Evolutionary conservation across 2,113 vertebrate genomes (phyloP), one percentile per base, ranked within the genome.

Genomic region (Meleagris gallopavo): DNA sequence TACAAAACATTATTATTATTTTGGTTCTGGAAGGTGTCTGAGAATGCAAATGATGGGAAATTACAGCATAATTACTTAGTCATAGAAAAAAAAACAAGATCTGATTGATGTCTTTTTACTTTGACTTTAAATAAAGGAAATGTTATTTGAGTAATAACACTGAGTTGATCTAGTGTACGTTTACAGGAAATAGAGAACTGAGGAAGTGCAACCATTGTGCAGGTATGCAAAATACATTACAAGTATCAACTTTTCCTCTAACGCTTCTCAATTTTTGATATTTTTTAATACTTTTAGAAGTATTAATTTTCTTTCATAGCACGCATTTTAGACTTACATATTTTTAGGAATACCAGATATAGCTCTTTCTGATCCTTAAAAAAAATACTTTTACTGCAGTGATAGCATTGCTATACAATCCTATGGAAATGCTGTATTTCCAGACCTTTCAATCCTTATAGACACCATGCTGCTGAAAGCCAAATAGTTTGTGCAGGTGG

Each of bases 341-440:
- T 76, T 19, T 57, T 11, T 29, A 25, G 7, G 50, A 73, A 27
- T 4, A 43, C 48, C 14, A 69, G 25, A 7, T 75, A 10, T 0
- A 50, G 32, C 8, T 82, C 22, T 64, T 38, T 40, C 8, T 30
- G 7, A 61, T 13, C 43, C 6, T 24, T 34, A 11, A 40, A 40
- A 40, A 62, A 40, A 38, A 6, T 0, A 10, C 10, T 27, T 50
- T 50, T 2, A 21, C 32, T 61, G 40, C 67, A 64, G 48, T 54
- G 27, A 21, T 41, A 16, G 40, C 6, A 8, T 4, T 73, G 45
- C 36, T 62, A 0, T 62, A 6, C 0, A 0, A 2, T 61, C 2
- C 13, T 0, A 0, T 25, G 55, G 50, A 36, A 41, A 29, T 22
- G 11, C 0, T 57, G 0, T 54, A 7, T 40, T 77, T 85, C 16